phyloP scores from a whole-genome alignment of 2,888 invertebrate species.

The Zhuqinia jingwanae region DNA sequence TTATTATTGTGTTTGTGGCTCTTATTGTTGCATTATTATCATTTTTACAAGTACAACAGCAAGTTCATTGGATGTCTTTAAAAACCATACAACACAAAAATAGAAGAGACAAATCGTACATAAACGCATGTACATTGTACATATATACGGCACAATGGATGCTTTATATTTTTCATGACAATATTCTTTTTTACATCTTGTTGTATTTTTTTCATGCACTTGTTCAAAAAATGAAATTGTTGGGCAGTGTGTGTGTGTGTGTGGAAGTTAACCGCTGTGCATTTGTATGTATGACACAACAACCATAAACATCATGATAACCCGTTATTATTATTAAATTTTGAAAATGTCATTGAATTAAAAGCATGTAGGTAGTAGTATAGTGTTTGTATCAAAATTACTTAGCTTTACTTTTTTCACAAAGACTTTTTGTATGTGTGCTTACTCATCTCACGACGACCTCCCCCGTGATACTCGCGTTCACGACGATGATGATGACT shows the following conservation, averaged over 20 bases:
- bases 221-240: conserved; percentile 47
- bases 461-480: conserved; percentile 4
- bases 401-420: not conserved
- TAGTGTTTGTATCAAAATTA: not conserved
- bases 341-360: conserved; percentile 27
- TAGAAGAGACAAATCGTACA: no score
- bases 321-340: conserved; percentile 56
- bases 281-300: conserved; percentile 62
- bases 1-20: conserved; percentile 25
- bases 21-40: conserved; percentile 32
- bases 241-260: conserved; percentile 41
- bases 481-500: not conserved
- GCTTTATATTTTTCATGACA: not conserved
- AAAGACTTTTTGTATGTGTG: conserved; percentile 4
- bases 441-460: conserved; percentile 60
- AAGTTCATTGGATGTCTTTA: conserved; percentile 25
- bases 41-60: conserved; percentile 4
- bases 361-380: not conserved
- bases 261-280: conserved; percentile 63
- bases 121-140: not conserved
- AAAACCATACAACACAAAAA: not conserved
- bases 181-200: not conserved
- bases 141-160: not conserved
- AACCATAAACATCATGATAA: conserved; percentile 55
- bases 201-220: conserved; percentile 1